Base-by-base conservation (phyloP, 2,113 vertebrate species). In the Salvelinus alpinus region DNA sequence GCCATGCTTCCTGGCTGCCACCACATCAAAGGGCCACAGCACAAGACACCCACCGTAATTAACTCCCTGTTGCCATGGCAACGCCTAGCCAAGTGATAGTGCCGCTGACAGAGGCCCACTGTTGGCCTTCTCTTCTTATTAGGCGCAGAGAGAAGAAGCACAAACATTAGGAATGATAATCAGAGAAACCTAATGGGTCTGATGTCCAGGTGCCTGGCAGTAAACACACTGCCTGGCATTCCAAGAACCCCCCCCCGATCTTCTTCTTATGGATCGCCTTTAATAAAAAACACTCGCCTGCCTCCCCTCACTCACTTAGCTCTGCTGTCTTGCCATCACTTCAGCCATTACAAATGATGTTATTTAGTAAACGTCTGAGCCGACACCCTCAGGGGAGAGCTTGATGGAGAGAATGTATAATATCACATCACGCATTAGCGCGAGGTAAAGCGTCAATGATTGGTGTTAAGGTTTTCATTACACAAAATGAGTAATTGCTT, bases 381-480 rank as follows among this genome's bases (percentile, higher is more conserved):
- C 78, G 71, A 89, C 90, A 91, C 93, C 91, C 91, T 76, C 75
- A 89, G 92, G 84, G 82, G 72, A 71, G 84, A 80, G 83, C 80
- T 88, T 87, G 88, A 87, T 88, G 91, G 85, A 90, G 88, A 82
- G 89, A 91, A 91, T 85, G 84, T 91, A 91, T 93, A 89, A 92
- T 90, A 91, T 92, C 92, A 90, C 92, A 91, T 88, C 88, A 91
- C 88, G 90, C 81, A 86, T 92, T 90, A 93, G 90, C 85, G 83
- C 79, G 74, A 90, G 87, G 91, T 89, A 89, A 90, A 90, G 91
- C 92, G 81, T 84, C 89, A 67, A 90, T 92, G 92, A 93, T 92
- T 91, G 91, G 90, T 92, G 92, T 92, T 91, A 93, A 90, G 87
- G 90, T 94, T 93, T 93, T 93, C 93, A 93, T 94, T 93, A 94